Evolutionary conservation across 2,797 vertebrate genomes (phyloP), one percentile per base, ranked within the genome.

Genomic region (Coilia nasus): DNA sequence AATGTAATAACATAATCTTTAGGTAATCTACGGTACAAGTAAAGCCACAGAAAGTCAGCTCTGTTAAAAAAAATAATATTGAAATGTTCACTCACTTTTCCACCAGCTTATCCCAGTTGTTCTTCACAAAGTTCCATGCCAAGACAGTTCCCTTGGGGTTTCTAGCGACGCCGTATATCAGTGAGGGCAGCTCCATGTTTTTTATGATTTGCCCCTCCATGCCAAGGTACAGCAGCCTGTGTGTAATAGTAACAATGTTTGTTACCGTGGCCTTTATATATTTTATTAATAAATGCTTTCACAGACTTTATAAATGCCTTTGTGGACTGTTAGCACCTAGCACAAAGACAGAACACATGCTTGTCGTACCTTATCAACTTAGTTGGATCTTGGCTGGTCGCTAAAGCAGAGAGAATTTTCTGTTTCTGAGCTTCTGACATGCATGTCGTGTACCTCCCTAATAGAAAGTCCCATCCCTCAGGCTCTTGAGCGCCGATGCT

Each of bases 71-170:
- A 35, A 31, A 35, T 28, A 78, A 44, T 9, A 80, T 31, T 47
- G 46, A 35, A 86, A 47, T 50, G 3, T 85, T 50, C 85, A 94
- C 95, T 81, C 81, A 96, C 96, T 93, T 96, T 84, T 95, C 88
- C 83, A 97, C 94, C 50, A 97, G 89, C 46, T 88, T 91, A 46
- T 92, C 89, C 96, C 96, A 96, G 89, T 96, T 94, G 86, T 93
- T 92, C 90, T 94, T 95, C 35, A 96, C 92, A 92, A 96, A 97
- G 86, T 94, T 90, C 95, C 96, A 97, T 17, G 95, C 94, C 3
- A 96, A 87, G 28, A 90, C 88, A 87, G 94, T 91, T 86, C 96
- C 95, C 9, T 0, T 87, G 6, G 94, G 93, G 86, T 95, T 95
- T 81, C 91, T 93, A 85, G 95, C 93, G 83, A 96, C 94, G 78